Evolutionary conservation across 2,888 invertebrate genomes (phyloP), one percentile per base, ranked within the genome.

Genomic region (Epiblema foenella): DNA sequence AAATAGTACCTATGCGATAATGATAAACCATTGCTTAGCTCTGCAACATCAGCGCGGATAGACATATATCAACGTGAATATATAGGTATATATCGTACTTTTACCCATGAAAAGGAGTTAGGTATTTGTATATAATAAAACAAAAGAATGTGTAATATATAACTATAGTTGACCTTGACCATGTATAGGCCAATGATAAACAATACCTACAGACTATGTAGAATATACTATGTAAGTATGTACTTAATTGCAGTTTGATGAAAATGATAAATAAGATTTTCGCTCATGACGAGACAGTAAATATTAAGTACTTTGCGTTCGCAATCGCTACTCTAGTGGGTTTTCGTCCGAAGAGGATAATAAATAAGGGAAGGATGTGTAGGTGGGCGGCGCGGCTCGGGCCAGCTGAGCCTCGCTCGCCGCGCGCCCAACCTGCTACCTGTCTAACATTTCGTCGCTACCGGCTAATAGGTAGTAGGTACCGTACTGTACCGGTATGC

Each of bases 341-440:
- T 39, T 52, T 64, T 39, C 51, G 12, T 63, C 60, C 7, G n/a
- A 56, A 11, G 67, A 60, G 60, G 42, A 42, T 52, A 39, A 68
- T 52, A 57, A 65, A 65, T 57, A 68, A 68, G 18, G 29, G n/a
- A 42, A 52, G 29, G 68, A 12, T 46, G 51, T 54, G 60, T 60
- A 39, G 68, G 60, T 42, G 60, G 52, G 52, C 42, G 15, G 39
- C 17, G 17, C 17, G 20, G 46, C 17, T 2, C 51, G 59, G 39
- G 52, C 39, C 68, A 68, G 68, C 54, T 68, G 68, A 39, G 68
- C 20, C 68, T 42, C 59, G 59, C 59, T 24, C 15, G 24, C 58
- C 37, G 24, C 42, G 42, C 42, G 51, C 59, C 37, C 52, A 24
- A 12, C 24, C 54, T 18, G 60, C 42, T 29, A 11, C 42, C n/a